Base-by-base conservation (phyloP, 2,888 invertebrate species). In the Drosophila engyochracea region DNA sequence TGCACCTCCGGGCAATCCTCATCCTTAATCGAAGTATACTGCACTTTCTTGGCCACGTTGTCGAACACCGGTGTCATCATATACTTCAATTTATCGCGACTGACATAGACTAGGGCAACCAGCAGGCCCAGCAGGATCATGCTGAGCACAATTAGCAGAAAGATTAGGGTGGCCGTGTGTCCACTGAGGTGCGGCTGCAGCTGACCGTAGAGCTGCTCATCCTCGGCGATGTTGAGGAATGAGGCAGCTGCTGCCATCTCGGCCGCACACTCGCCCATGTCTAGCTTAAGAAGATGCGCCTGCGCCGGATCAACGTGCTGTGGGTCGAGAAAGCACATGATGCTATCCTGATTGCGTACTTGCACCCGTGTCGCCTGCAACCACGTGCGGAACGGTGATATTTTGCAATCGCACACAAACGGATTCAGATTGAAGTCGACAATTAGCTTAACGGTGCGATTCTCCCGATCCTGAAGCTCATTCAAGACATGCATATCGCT, bases 1-100 rank as follows among this genome's bases (percentile, higher is more conserved):
- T 93, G 93, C 55, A 94, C 94, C 76, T 94, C 94, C 60, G 93
- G 92, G 78, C 93, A 94, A 70, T 95, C 95, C 76, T 94, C 94
- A 80, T 95, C 95, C 70, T 95, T 95, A 81, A 96, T 96, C 12
- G 96, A 96, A 1, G 96, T 96, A 84, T 96, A 96, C 76, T 96
- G 96, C 44, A 96, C 96, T 91, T 96, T 96, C 89, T 95, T 95
- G 44, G 95, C 94, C 47, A 96, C 95, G 64, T 95, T 95, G 79
- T 96, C 95, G 55, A 96, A 94, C 37, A 96, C 94, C 1, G 96
- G 96, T 37, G 94, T 94, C 49, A 96, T 94, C 91, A 94, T 95
- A 70, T 94, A 94, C 76, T 94, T 94, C 54, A 96, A 93, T 72
- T 94, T 94, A 67, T 94, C 94, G 74, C 95, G 94, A 88, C 96